Evolutionary conservation across 2,797 vertebrate species (phyloP).

Genomic region (Ctenochaetus hawaiiensis): DNA sequence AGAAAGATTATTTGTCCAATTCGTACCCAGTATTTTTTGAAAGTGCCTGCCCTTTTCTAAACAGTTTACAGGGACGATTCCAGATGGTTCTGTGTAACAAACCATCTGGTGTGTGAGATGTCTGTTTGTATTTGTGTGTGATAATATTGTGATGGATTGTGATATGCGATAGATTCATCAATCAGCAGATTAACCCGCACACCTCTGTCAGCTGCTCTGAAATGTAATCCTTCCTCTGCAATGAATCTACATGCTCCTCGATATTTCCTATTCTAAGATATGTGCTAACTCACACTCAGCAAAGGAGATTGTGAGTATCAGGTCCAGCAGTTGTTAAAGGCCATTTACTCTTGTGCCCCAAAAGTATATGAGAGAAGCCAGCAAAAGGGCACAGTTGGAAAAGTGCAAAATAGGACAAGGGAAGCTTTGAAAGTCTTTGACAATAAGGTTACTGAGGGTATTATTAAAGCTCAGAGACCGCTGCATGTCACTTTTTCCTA

Average conservation of each 20-base stretch:
- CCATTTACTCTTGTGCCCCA: slow-evolving; percentile 59
- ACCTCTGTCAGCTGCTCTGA: slow-evolving; percentile 28
- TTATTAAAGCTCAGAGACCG: slow-evolving; percentile 26
- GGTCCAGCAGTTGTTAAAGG: slow-evolving; percentile 51
- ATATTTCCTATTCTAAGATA: slow-evolving; percentile 44
- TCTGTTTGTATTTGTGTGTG: neutral
- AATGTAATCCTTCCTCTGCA: slow-evolving; percentile 31
- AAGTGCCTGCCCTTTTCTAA: no score
- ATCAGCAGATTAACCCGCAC: slow-evolving; percentile 26
- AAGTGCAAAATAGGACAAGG: slow-evolving; percentile 39
- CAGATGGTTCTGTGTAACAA: no score
- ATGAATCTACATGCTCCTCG: slow-evolving; percentile 16
- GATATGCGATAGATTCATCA: slow-evolving; percentile 12
- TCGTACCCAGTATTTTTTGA: no score
- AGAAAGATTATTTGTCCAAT: no score
- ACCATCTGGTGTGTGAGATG: no score
- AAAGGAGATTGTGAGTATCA: slow-evolving; percentile 49
- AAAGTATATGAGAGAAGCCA: slow-evolving; percentile 48
- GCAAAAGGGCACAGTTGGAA: slow-evolving; percentile 57
- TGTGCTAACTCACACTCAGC: slow-evolving; percentile 23
- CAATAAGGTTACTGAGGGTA: slow-evolving; percentile 30
- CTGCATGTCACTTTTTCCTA: slow-evolving; percentile 23
- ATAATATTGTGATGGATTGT: slow-evolving; percentile 2
- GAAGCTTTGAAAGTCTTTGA: slow-evolving; percentile 50
- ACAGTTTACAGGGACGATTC: no score